Evolutionary conservation across 2,797 vertebrate genomes (phyloP).

Genomic region (Melanotaenia nigrans): DNA sequence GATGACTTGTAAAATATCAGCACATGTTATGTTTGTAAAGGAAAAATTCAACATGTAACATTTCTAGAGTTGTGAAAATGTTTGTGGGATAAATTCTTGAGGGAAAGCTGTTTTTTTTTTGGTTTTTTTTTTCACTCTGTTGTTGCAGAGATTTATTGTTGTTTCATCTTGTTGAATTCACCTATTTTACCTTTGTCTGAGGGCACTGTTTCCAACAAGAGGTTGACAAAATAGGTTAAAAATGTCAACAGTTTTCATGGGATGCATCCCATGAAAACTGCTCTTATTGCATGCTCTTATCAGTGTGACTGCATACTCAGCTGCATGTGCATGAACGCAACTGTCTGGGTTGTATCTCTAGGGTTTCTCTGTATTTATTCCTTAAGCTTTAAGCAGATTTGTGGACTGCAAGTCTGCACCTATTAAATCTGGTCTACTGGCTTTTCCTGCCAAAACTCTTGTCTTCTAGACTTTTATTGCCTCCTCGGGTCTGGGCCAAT

Average conservation of each 20-base stretch:
- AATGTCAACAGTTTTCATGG: not conserved
- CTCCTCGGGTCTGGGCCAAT: slow-evolving; percentile 33
- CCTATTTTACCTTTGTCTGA: not conserved
- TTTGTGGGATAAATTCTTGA: too few relatives aligned
- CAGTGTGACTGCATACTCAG: not conserved
- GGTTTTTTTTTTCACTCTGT: not conserved
- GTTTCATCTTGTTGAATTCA: not conserved
- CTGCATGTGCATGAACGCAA: slow-evolving; percentile 10
- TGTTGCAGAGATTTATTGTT: not conserved
- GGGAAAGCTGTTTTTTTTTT: too few relatives aligned
- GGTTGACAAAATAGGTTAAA: not conserved
- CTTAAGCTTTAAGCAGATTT: slow-evolving; percentile 54
- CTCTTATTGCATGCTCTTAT: not conserved
- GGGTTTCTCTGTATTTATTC: slow-evolving; percentile 35
- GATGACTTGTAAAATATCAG: too few relatives aligned
- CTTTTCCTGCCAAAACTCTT: slow-evolving; percentile 54
- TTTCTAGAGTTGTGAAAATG: not conserved
- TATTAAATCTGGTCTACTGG: slow-evolving; percentile 48
- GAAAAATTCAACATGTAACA: not conserved
- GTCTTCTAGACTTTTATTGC: slow-evolving; percentile 43
- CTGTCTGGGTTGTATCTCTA: slow-evolving; percentile 26
- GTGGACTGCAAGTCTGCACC: slow-evolving; percentile 32
- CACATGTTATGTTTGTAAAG: not conserved
- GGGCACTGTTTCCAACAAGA: not conserved
- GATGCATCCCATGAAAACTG: not conserved